These are phyloP conservation scores for Agrypnus murinus DNA, from an alignment of 2,888 invertebrate species.

Conservation along the genomic window DNA sequence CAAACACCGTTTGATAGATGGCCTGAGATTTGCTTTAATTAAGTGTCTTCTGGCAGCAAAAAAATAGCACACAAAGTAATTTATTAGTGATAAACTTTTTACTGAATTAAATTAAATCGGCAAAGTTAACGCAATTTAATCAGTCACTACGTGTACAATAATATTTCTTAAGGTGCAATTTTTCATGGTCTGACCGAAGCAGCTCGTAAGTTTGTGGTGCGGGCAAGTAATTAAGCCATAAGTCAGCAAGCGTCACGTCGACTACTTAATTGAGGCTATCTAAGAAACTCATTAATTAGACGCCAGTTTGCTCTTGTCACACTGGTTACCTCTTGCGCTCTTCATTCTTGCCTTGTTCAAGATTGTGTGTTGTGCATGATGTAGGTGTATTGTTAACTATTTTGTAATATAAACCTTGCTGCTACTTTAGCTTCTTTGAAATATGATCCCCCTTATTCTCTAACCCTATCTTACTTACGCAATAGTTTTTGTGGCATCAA, in stretches of 20 bases:
- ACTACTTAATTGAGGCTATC: conserved; percentile 66
- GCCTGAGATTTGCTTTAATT: too few species aligned
- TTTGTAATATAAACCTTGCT: conserved; percentile 18
- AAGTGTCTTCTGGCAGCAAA: too few species aligned
- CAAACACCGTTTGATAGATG: too few species aligned
- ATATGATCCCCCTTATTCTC: conserved; percentile 16
- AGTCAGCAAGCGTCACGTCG: conserved; percentile 65
- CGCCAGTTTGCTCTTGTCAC: conserved; percentile 52
- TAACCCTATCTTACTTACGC: background rate
- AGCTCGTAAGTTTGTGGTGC: conserved; percentile 52
- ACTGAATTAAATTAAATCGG: background rate
- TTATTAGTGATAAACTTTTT: too few species aligned
- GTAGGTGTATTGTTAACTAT: conserved; percentile 23
- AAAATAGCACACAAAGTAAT: too few species aligned
- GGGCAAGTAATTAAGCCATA: conserved; percentile 64
- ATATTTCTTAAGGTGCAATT: conserved; percentile 45
- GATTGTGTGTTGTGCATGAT: conserved; percentile 24
- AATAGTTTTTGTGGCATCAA: conserved; percentile 18
- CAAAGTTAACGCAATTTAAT: conserved; percentile 27
- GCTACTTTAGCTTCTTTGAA: conserved; percentile 25
- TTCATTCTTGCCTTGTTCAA: conserved; percentile 15
- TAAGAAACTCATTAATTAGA: conserved; percentile 66
- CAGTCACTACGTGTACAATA: conserved; percentile 33
- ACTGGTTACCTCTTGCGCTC: conserved; percentile 34
- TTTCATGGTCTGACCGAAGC: conserved; percentile 48